These are phyloP conservation scores for Acronicta psi DNA, from an alignment of 2,888 invertebrate genomes.

Conservation along the genomic window DNA sequence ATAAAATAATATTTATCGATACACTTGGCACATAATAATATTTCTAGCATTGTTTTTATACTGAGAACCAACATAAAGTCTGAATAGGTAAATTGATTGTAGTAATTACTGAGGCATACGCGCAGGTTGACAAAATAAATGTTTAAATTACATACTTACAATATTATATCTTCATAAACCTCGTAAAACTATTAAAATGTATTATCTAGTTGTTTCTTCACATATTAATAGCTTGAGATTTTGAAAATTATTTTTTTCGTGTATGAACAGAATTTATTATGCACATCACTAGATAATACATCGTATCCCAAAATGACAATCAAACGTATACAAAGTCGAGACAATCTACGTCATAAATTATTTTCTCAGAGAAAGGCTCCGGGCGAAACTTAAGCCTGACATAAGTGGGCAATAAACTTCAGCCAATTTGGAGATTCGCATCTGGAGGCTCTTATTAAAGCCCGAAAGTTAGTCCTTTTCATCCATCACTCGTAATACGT, in stretches of 20 bases:
- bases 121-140: too few relatives aligned
- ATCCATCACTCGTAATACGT: slow-evolving; percentile 89
- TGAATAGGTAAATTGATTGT: too few relatives aligned
- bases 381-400: slow-evolving; percentile 89
- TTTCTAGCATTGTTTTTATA: neutral
- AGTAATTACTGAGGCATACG: too few relatives aligned
- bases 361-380: slow-evolving; percentile 86
- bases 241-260: too few relatives aligned
- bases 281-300: slow-evolving; percentile 51
- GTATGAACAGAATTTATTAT: slow-evolving; percentile 10
- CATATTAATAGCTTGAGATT: too few relatives aligned
- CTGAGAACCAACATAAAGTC: too few relatives aligned
- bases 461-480: slow-evolving; percentile 90
- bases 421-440: slow-evolving; percentile 89
- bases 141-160: too few relatives aligned
- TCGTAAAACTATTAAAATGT: too few relatives aligned
- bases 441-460: slow-evolving; percentile 89
- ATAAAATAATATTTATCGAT: slow-evolving; percentile 15
- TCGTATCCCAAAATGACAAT: slow-evolving; percentile 75
- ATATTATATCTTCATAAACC: too few relatives aligned
- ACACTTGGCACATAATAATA: neutral
- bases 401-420: slow-evolving; percentile 89
- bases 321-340: slow-evolving; percentile 82
- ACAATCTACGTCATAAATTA: slow-evolving; percentile 88
- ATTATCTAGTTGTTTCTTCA: too few relatives aligned